These are phyloP conservation scores for Nesoenas mayeri DNA, from an alignment of 2,113 vertebrate species.

Conservation along the genomic window DNA sequence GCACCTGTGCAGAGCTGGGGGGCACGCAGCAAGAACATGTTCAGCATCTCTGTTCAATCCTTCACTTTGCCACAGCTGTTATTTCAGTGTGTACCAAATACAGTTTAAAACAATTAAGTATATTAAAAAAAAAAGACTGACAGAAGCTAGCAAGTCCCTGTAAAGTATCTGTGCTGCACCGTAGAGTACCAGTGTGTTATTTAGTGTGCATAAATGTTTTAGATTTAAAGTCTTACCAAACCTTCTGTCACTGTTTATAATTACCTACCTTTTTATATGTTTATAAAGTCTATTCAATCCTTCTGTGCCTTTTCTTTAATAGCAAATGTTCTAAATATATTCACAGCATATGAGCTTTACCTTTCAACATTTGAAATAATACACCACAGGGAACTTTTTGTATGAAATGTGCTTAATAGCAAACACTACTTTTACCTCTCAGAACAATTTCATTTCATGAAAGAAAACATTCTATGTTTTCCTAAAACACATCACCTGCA, in stretches of 20 bases:
- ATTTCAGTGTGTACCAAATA: background rate
- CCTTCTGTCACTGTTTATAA: background rate
- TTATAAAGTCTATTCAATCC: background rate
- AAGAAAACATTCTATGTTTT: background rate
- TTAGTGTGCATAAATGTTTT: background rate
- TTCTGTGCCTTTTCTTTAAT: background rate
- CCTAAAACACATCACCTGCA: background rate
- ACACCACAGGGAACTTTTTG: background rate
- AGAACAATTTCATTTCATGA: background rate
- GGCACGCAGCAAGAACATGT: background rate
- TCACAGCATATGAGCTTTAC: background rate
- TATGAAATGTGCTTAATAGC: background rate
- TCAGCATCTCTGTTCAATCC: background rate
- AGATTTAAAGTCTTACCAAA: background rate
- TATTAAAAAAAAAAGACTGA: background rate
- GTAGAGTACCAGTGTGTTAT: background rate
- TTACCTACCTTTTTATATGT: background rate
- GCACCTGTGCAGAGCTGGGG: background rate
- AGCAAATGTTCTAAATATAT: background rate
- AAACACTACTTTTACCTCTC: background rate
- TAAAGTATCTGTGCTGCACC: background rate
- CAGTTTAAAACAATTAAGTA: background rate
- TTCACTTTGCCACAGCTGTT: background rate
- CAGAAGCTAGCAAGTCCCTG: background rate
- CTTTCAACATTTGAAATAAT: background rate